phyloP scores from a whole-genome alignment of 2,797 vertebrate species.

The Sebastes baramenuke region DNA sequence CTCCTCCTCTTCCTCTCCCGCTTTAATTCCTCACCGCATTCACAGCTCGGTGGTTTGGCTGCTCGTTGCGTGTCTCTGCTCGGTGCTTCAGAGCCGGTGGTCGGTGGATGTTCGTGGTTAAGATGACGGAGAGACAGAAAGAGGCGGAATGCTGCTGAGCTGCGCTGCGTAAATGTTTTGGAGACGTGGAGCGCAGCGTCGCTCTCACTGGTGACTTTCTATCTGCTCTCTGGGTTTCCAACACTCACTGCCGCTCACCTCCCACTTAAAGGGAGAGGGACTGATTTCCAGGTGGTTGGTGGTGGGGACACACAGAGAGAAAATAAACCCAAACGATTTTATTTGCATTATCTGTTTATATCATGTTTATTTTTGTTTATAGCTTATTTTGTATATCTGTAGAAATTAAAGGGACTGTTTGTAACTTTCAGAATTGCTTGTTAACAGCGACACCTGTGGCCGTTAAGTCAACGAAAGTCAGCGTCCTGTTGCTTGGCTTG shows the following conservation, averaged over 20 bases:
- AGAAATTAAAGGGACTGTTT: too few species aligned
- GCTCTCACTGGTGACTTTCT: constrained; percentile 69
- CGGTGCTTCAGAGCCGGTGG: not conserved
- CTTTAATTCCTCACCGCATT: constrained; percentile 62
- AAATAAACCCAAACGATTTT: not conserved
- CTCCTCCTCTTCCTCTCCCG: constrained; percentile 60
- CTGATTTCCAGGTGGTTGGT: constrained; percentile 64
- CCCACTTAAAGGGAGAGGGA: constrained; percentile 87
- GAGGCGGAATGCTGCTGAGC: constrained; percentile 14
- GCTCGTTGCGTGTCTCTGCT: not conserved
- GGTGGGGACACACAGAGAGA: not conserved
- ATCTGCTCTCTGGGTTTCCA: constrained; percentile 65
- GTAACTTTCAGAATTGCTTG: too few species aligned
- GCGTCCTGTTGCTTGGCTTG: too few species aligned
- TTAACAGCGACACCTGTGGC: too few species aligned
- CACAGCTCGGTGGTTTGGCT: constrained; percentile 38
- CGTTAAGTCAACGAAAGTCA: too few species aligned
- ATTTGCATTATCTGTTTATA: too few species aligned
- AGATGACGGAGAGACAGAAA: not conserved
- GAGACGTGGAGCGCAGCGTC: constrained; percentile 47
- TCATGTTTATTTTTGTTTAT: too few species aligned
- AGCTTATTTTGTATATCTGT: too few species aligned
- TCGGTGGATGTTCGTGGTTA: not conserved
- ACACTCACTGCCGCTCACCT: constrained; percentile 79
- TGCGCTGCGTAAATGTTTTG: constrained; percentile 53